A percentile compares a stretch with the other conserved stretches of the same genome.
These are phyloP conservation scores for Halocynthia roretzi DNA, from an alignment of 23 tunicate genomes.

Conservation along the genomic window DNA sequence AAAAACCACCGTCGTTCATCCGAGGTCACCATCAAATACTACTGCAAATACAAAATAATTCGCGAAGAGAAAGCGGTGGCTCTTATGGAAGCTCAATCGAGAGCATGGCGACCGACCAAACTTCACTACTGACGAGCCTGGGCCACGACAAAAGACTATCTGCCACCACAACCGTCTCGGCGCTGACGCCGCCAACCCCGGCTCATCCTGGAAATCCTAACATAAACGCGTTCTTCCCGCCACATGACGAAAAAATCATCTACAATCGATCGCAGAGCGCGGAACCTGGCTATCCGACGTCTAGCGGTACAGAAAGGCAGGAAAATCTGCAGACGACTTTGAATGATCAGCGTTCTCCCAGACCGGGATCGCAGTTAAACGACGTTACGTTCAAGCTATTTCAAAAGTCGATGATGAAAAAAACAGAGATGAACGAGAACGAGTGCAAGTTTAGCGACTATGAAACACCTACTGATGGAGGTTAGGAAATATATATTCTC, in stretches of 20 bases:
- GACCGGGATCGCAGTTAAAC: background rate
- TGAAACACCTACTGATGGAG: too few species aligned
- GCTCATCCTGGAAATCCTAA: constrained; percentile 4
- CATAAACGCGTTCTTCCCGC: constrained; percentile 10
- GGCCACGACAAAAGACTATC: constrained; percentile 43
- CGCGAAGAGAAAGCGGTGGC: constrained; percentile 81
- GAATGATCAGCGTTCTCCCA: background rate
- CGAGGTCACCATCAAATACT: background rate
- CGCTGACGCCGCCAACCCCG: constrained; percentile 23
- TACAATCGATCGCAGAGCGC: constrained; percentile 12
- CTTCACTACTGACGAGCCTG: constrained; percentile 51
- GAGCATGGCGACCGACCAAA: constrained; percentile 85
- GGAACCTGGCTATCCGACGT: background rate
- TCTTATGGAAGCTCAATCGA: constrained; percentile 89
- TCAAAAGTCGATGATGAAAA: background rate
- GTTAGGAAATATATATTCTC: too few species aligned
- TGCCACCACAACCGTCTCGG: constrained; percentile 14
- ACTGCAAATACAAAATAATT: constrained; percentile 2
- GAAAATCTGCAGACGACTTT: background rate
- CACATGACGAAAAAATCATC: background rate
- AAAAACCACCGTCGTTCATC: background rate
- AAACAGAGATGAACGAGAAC: too few species aligned
- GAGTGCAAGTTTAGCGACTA: too few species aligned
- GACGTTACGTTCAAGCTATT: constrained; percentile 3
- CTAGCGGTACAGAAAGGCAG: background rate